Conservation (phyloP, 2,888 invertebrate species). For the Xanthostigma xanthostigma region DNA sequence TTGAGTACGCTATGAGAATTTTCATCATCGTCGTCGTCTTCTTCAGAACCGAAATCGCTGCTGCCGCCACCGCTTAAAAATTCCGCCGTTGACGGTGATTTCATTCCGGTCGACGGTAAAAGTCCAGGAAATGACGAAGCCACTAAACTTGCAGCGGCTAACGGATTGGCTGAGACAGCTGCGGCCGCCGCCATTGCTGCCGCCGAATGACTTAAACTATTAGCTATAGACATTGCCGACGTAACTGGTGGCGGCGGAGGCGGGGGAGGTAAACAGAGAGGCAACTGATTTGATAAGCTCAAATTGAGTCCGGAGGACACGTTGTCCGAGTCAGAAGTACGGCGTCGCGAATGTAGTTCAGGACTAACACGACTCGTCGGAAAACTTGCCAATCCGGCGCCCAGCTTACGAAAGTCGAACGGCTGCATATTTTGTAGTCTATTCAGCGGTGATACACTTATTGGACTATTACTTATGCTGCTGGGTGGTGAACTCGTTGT, state of each 20-base stretch:
- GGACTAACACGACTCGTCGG: constrained; percentile 30
- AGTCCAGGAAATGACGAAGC: constrained; percentile 44
- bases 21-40: constrained; percentile 43
- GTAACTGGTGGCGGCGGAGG: constrained; percentile 43
- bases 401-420: constrained; percentile 76
- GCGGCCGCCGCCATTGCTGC: constrained; percentile 51
- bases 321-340: constrained; percentile 34
- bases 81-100: constrained; percentile 28
- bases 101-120: constrained; percentile 40
- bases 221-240: constrained; percentile 34
- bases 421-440: constrained; percentile 91
- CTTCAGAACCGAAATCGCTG: constrained; percentile 36
- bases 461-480: constrained; percentile 41
- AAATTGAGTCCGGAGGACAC: constrained; percentile 38
- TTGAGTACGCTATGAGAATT: constrained; percentile 47
- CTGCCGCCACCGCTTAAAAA: constrained; percentile 28
- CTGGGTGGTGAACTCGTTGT: constrained; percentile 45
- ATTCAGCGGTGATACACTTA: constrained; percentile 64
- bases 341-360: constrained; percentile 29
- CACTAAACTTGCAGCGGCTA: constrained; percentile 43
- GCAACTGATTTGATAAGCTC: constrained; percentile 42
- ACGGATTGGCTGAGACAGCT: constrained; percentile 40
- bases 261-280: constrained; percentile 43
- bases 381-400: constrained; percentile 43
- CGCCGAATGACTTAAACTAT: constrained; percentile 42